A percentile compares a stretch with the other conserved stretches of the same genome.
phyloP scores from a whole-genome alignment of 2,888 invertebrate species.

The Opisthograptis luteolata region DNA sequence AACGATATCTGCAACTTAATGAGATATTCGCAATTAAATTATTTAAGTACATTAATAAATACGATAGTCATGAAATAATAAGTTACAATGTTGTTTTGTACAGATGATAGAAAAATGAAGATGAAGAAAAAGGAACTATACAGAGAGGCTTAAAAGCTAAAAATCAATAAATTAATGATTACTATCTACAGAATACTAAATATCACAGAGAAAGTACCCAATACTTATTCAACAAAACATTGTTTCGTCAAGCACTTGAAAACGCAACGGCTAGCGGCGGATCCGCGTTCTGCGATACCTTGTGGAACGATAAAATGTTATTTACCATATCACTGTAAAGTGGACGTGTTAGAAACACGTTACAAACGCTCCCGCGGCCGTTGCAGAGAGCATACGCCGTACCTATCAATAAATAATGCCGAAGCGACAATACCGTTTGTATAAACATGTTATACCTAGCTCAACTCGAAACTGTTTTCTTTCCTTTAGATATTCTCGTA shows the following conservation, averaged over 20 bases:
- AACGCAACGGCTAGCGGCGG: conserved; percentile 37
- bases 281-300: conserved; percentile 21
- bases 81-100: conserved; percentile 44
- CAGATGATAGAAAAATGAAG: conserved; percentile 43
- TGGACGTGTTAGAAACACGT: conserved; percentile 28
- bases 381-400: conserved; percentile 53
- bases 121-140: conserved; percentile 65
- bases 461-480: conserved; percentile 32
- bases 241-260: conserved; percentile 75
- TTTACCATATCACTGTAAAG: conserved; percentile 24
- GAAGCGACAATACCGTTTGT: conserved; percentile 49
- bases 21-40: conserved; percentile 44
- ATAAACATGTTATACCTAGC: conserved; percentile 34
- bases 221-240: conserved; percentile 77
- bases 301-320: conserved; percentile 20
- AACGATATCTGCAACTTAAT: conserved; percentile 41
- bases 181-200: conserved; percentile 80
- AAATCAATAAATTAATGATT: conserved; percentile 76
- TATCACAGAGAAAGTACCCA: conserved; percentile 85
- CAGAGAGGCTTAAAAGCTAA: conserved; percentile 66
- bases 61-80: conserved; percentile 50
- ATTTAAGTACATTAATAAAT: conserved; percentile 57
- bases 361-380: conserved; percentile 38
- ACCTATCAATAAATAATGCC: conserved; percentile 52
- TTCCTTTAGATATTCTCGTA: conserved; percentile 40